A percentile compares a stretch with the other conserved stretches of the same genome.
These are phyloP conservation scores for Euleptes europaea DNA, from an alignment of 2,113 vertebrate species.

Conservation along the genomic window DNA sequence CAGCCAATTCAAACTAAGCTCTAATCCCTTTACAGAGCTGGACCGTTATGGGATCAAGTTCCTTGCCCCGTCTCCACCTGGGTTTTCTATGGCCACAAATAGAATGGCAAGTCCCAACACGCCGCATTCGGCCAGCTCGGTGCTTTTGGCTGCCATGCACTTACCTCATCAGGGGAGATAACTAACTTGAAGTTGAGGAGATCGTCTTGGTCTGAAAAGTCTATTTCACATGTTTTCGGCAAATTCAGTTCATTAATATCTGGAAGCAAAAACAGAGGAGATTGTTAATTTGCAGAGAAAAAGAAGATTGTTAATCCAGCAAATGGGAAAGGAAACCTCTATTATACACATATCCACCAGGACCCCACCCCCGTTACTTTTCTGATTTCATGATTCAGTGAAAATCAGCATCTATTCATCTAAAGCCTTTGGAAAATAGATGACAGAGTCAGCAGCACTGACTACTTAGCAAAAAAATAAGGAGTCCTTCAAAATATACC, in stretches of 20 bases:
- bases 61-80: background rate
- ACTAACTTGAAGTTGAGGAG: constrained; percentile 96
- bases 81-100: background rate
- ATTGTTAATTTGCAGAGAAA: background rate
- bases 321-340: background rate
- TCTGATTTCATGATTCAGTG: background rate
- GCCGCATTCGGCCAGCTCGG: background rate
- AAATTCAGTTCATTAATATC: constrained; percentile 96
- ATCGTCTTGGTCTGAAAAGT: constrained; percentile 93
- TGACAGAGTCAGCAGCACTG: background rate
- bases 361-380: background rate
- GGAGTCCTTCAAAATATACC: background rate
- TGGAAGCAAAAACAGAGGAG: constrained; percentile 50
- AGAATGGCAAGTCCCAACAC: background rate
- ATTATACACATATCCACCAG: background rate
- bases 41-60: background rate
- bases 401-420: background rate
- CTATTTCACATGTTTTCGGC: constrained; percentile 95
- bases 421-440: background rate
- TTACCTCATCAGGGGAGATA: constrained; percentile 93
- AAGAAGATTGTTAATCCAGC: background rate
- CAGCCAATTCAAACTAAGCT: background rate
- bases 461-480: background rate
- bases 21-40: background rate
- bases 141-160: background rate